These are phyloP conservation scores for Pandemis heparana DNA, from an alignment of 2,888 invertebrate species.

Conservation along the genomic window DNA sequence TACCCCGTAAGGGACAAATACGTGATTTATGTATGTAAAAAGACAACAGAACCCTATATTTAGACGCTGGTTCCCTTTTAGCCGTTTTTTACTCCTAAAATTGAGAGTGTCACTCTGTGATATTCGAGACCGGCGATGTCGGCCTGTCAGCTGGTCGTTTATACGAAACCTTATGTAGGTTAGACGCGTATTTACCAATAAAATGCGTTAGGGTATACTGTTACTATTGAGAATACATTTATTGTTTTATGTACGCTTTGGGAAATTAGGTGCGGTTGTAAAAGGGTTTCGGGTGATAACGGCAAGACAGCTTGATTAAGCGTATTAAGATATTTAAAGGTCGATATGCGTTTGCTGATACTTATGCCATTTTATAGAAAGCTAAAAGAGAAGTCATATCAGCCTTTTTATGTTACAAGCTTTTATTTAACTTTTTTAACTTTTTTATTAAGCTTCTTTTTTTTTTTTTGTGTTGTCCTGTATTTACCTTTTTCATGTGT, in stretches of 20 bases:
- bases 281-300: constrained; percentile 7
- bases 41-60: no score
- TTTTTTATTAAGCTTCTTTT: no score
- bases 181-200: constrained; percentile 47
- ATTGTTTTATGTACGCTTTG: constrained; percentile 28
- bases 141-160: constrained; percentile 55
- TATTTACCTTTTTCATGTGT: no score
- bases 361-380: no score
- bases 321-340: background rate
- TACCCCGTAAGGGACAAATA: no score
- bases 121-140: constrained; percentile 60
- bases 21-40: no score
- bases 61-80: background rate
- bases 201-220: constrained; percentile 40
- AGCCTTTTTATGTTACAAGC: no score
- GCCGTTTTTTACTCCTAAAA: constrained; percentile 66
- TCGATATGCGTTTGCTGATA: background rate
- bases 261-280: constrained; percentile 26
- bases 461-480: no score
- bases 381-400: no score
- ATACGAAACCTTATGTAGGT: constrained; percentile 61
- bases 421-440: no score
- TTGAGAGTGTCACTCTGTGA: constrained; percentile 66
- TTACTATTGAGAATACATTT: constrained; percentile 37
- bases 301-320: constrained; percentile 1